Evolutionary conservation across 2,113 vertebrate species (phyloP).

Genomic region (Coptodon rendalli): DNA sequence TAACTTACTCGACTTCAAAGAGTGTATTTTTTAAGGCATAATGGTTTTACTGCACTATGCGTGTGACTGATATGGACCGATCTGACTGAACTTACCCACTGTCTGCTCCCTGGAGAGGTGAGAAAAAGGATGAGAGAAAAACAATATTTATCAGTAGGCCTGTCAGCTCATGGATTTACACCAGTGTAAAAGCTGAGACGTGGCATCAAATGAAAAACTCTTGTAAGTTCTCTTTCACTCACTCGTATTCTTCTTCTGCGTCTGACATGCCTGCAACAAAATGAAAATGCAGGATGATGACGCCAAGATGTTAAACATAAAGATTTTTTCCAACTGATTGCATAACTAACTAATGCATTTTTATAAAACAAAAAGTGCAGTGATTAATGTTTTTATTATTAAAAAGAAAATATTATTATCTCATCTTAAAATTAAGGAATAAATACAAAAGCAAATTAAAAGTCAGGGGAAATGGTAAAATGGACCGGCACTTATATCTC

Average conservation of each 20-base stretch:
- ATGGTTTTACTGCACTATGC: neutral
- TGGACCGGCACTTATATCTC: neutral
- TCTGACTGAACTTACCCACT: slow-evolving; percentile 44
- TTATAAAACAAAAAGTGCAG: neutral
- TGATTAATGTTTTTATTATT: neutral
- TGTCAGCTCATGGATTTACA: neutral
- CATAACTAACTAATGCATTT: neutral
- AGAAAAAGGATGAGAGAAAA: neutral
- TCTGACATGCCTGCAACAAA: slow-evolving; percentile 71
- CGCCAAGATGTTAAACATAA: neutral
- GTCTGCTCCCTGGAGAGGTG: slow-evolving; percentile 56
- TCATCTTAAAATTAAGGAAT: neutral
- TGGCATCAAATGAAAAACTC: neutral
- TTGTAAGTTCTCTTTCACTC: slow-evolving; percentile 35
- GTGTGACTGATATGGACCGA: rapidly evolving
- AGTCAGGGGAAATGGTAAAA: neutral
- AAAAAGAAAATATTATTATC: neutral
- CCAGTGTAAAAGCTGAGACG: neutral
- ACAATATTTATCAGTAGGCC: neutral
- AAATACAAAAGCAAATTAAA: neutral
- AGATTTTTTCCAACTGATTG: neutral
- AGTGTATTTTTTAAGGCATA: neutral
- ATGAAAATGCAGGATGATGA: neutral
- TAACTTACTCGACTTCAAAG: neutral
- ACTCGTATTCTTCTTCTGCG: slow-evolving; percentile 75